These are phyloP conservation scores for Siniperca undulata DNA, from an alignment of 2,797 vertebrate genomes.

Conservation along the genomic window DNA sequence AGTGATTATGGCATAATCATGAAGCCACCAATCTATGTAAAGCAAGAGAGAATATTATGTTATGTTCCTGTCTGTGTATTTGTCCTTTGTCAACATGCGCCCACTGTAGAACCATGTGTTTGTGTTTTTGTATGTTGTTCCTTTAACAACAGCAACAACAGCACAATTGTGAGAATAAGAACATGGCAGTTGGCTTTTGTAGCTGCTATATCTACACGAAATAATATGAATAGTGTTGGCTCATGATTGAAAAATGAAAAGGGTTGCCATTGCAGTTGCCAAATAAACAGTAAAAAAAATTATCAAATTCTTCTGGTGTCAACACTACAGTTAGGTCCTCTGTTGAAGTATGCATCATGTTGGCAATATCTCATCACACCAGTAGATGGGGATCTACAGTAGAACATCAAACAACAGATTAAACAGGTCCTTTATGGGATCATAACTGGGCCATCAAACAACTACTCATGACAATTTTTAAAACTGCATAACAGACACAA, in stretches of 20 bases:
- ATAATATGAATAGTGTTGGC: background rate
- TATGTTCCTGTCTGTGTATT: background rate
- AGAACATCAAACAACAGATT: constrained; percentile 10
- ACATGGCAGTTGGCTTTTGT: too few species aligned
- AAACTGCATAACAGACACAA: background rate
- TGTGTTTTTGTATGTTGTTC: background rate
- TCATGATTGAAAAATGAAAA: background rate
- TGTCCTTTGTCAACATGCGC: background rate
- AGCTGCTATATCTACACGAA: background rate
- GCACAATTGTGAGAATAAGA: background rate
- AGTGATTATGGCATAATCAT: background rate
- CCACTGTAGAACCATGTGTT: background rate
- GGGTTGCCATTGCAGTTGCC: background rate
- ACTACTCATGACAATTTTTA: background rate
- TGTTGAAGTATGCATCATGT: constrained; percentile 2
- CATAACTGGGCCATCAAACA: background rate
- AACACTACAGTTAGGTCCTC: background rate
- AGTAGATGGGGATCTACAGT: constrained; percentile 74
- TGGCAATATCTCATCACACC: constrained; percentile 53
- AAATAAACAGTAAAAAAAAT: background rate
- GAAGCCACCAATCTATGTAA: background rate
- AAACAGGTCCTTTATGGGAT: background rate
- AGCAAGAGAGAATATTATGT: too few species aligned
- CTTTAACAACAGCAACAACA: background rate
- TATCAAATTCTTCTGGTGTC: too few species aligned